A percentile compares a stretch with the other conserved stretches of the same genome.
phyloP scores from a whole-genome alignment of 2,888 invertebrate genomes.

The Sinelater perroti region DNA sequence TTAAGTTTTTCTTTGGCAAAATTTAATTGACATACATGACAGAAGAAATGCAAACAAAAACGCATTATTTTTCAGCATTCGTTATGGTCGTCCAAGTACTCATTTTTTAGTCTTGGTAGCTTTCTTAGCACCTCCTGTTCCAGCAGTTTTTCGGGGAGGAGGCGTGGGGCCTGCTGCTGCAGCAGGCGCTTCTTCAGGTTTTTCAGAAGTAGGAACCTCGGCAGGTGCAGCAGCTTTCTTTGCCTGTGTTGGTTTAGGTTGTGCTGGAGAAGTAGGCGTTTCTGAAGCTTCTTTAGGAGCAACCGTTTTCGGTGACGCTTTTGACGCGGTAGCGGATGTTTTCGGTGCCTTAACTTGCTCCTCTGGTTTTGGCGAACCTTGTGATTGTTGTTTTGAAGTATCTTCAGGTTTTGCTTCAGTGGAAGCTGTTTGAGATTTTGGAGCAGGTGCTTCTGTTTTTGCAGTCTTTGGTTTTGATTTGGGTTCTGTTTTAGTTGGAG shows the following conservation, averaged over 20 bases:
- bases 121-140: constrained; percentile 24
- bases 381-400: too few species aligned
- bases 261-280: constrained; percentile 30
- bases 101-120: constrained; percentile 27
- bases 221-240: constrained; percentile 25
- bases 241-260: constrained; percentile 29
- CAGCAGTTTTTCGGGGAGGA: constrained; percentile 63
- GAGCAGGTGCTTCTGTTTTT: constrained; percentile 20
- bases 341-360: neutral
- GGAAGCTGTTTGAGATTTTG: constrained; percentile 23
- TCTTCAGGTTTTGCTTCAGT: too few species aligned
- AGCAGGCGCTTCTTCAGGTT: constrained; percentile 28
- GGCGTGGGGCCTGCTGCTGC: constrained; percentile 62
- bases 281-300: constrained; percentile 24
- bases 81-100: too few species aligned
- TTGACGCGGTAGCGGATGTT: neutral
- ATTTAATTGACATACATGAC: too few species aligned
- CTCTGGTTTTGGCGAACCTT: constrained; percentile 6
- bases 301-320: constrained; percentile 17
- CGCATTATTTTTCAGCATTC: too few species aligned
- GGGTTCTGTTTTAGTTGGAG: neutral
- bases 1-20: too few species aligned
- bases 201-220: constrained; percentile 30
- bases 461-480: constrained; percentile 6
- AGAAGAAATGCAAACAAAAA: too few species aligned